phyloP scores from a whole-genome alignment of 2,113 vertebrate species.

The Chamaea fasciata region DNA sequence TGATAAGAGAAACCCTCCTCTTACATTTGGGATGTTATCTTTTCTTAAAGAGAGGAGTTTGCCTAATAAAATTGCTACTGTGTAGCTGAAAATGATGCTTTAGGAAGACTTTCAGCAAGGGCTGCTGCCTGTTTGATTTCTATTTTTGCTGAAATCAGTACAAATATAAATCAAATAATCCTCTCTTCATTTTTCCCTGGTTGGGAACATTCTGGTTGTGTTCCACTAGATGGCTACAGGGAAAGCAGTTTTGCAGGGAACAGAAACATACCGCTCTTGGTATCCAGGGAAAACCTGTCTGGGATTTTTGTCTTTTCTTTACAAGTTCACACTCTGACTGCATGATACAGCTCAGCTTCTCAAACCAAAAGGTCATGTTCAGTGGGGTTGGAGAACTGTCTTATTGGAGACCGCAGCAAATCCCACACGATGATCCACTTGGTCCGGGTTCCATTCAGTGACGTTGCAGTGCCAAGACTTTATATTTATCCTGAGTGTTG shows the following conservation, averaged over 20 bases:
- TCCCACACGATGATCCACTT: background rate
- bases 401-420: background rate
- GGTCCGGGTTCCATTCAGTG: background rate
- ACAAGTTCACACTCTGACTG: background rate
- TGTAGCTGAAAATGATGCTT: background rate
- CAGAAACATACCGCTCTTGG: background rate
- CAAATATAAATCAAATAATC: too few species aligned
- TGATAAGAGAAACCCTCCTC: background rate
- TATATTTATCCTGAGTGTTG: background rate
- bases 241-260: background rate
- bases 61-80: background rate
- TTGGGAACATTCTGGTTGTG: background rate
- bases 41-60: background rate
- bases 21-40: background rate
- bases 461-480: rapidly evolving
- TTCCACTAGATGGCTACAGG: conserved; percentile 59
- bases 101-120: background rate
- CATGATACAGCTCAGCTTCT: background rate
- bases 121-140: background rate
- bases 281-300: background rate
- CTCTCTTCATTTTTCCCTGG: background rate
- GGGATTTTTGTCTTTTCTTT: too few species aligned
- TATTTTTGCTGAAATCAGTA: too few species aligned
- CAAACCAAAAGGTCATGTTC: background rate
- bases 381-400: background rate